phyloP scores from a whole-genome alignment of 1,140 invertebrate species.

The Sycobia sp. region DNA sequence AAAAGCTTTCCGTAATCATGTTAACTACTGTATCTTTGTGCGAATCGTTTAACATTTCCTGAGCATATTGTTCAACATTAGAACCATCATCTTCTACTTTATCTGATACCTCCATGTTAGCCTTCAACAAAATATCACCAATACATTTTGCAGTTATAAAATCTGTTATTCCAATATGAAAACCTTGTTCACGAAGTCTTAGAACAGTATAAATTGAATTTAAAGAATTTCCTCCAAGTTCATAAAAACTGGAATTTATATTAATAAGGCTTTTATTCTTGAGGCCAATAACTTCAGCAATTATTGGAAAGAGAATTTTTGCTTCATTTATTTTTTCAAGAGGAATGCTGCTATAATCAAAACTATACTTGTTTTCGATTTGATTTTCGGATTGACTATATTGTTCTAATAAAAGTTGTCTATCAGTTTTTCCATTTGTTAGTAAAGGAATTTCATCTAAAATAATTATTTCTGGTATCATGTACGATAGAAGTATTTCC shows the following conservation, averaged over 20 bases:
- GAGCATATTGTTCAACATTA: slow-evolving; percentile 53
- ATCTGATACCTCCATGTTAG: slow-evolving; percentile 56
- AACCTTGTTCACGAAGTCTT: slow-evolving; percentile 76
- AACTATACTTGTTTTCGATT: slow-evolving; percentile 59
- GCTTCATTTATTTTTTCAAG: slow-evolving; percentile 67
- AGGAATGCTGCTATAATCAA: slow-evolving; percentile 69
- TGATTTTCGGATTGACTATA: slow-evolving; percentile 36
- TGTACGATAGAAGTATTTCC: slow-evolving; percentile 72
- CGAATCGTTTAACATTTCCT: slow-evolving; percentile 66
- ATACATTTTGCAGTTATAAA: slow-evolving; percentile 77
- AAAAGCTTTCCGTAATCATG: slow-evolving; percentile 82
- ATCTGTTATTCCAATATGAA: slow-evolving; percentile 77
- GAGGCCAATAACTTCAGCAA: slow-evolving; percentile 71
- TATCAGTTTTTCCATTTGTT: slow-evolving; percentile 85
- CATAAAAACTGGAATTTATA: slow-evolving; percentile 76
- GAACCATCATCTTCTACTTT: slow-evolving; percentile 38
- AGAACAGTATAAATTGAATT: slow-evolving; percentile 84
- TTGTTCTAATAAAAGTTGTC: slow-evolving; percentile 61
- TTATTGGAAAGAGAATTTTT: slow-evolving; percentile 72
- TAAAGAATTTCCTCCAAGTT: slow-evolving; percentile 84
- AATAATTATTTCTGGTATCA: slow-evolving; percentile 76
- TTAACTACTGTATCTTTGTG: slow-evolving; percentile 72
- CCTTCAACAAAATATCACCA: slow-evolving; percentile 68
- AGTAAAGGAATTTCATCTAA: slow-evolving; percentile 76
- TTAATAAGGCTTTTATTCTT: slow-evolving; percentile 65